phyloP scores from a whole-genome alignment of 2,113 vertebrate species.

The Pteronura brasiliensis region DNA sequence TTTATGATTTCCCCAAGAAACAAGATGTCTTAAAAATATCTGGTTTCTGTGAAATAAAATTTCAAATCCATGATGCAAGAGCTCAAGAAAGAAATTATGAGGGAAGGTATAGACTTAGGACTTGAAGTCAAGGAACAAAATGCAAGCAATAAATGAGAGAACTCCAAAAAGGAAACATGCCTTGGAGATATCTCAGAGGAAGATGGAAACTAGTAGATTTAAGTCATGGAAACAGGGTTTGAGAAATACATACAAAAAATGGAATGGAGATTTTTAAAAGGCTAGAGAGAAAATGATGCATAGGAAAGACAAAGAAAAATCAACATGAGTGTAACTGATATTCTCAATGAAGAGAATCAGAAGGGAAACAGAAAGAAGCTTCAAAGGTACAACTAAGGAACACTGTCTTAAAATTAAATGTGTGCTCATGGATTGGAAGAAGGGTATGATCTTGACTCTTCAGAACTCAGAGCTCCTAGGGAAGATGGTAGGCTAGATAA shows the following conservation, averaged over 20 bases:
- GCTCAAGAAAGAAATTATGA: not conserved
- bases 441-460: not conserved
- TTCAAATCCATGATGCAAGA: not conserved
- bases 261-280: not conserved
- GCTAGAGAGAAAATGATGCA: not conserved
- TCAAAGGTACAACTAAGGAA: not conserved
- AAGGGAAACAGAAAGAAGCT: not conserved
- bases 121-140: not conserved
- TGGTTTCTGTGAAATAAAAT: too few relatives aligned
- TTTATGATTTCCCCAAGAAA: not conserved
- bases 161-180: not conserved
- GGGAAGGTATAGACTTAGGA: too few relatives aligned
- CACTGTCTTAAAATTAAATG: not conserved
- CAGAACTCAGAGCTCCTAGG: too few relatives aligned
- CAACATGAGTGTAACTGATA: too few relatives aligned
- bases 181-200: not conserved
- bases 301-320: not conserved
- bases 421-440: not conserved
- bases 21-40: not conserved
- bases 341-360: not conserved
- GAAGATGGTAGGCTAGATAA: not conserved
- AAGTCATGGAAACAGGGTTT: fast-evolving
- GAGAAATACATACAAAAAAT: too few relatives aligned
- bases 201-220: fast-evolving
- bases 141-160: fast-evolving